These are phyloP conservation scores for Bombus consobrinus DNA, from an alignment of 1,140 invertebrate species.

Conservation along the genomic window DNA sequence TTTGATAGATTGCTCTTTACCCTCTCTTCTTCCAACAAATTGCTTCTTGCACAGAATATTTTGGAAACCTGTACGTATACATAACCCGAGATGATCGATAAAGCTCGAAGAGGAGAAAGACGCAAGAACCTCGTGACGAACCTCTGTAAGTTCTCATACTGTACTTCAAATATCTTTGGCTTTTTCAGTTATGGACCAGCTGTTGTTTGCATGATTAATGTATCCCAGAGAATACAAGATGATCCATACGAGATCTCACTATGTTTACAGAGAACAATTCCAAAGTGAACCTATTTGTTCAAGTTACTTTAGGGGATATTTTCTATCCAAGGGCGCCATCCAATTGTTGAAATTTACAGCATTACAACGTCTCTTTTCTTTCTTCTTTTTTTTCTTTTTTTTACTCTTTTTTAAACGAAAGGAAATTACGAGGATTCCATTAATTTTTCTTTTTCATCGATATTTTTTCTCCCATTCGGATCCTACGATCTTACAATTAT, in stretches of 20 bases:
- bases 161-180: background rate
- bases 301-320: background rate
- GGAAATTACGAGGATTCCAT: no score
- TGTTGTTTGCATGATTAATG: background rate
- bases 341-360: background rate
- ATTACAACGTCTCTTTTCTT: background rate
- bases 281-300: no score
- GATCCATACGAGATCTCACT: background rate
- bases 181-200: background rate
- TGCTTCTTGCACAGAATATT: background rate
- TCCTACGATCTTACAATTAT: no score
- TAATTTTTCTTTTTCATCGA: background rate
- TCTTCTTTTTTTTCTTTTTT: no score
- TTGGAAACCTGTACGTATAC: background rate
- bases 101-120: background rate
- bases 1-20: slow-evolving; percentile 1
- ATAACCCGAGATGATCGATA: background rate
- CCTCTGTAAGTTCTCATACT: background rate
- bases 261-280: no score
- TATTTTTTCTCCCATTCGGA: background rate
- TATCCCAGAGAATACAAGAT: no score
- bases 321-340: background rate
- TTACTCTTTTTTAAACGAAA: no score
- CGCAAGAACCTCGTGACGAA: background rate
- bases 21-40: background rate